Conservation (phyloP, 2,113 vertebrate species). For the Tachysurus fulvidraco region DNA sequence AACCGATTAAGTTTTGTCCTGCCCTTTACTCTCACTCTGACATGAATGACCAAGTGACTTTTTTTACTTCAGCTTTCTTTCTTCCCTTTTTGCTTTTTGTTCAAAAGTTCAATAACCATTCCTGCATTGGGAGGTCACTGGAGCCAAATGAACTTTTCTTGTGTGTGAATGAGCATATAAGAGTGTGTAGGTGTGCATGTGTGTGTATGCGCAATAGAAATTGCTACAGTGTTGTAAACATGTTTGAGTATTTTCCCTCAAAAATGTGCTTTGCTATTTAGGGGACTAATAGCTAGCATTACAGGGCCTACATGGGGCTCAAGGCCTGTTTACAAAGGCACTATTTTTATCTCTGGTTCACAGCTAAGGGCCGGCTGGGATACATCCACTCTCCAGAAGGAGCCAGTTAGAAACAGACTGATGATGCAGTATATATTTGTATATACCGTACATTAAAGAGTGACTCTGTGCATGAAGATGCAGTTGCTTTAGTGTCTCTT, state of each 20-base stretch:
- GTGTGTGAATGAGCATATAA: constrained; percentile 14
- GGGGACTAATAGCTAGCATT: constrained; percentile 33
- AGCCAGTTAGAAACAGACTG: constrained; percentile 48
- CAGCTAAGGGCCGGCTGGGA: constrained; percentile 53
- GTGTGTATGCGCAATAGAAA: constrained; percentile 44
- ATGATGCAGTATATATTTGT: constrained; percentile 57
- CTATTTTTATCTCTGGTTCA: constrained; percentile 30
- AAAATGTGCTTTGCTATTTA: constrained; percentile 27
- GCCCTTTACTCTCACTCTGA: constrained; percentile 36
- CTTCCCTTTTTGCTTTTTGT: constrained; percentile 22
- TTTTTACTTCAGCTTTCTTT: constrained; percentile 22
- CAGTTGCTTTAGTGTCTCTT: constrained; percentile 38
- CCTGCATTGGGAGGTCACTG: constrained; percentile 74
- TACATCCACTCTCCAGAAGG: constrained; percentile 52
- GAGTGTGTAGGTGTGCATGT: constrained; percentile 11
- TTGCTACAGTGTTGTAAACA: constrained; percentile 55
- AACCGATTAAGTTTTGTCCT: constrained; percentile 31
- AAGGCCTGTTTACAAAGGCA: constrained; percentile 44
- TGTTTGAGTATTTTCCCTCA: constrained; percentile 49
- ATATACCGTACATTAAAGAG: constrained; percentile 46
- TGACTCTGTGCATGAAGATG: constrained; percentile 46
- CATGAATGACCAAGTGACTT: constrained; percentile 49
- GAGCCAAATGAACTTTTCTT: constrained; percentile 55
- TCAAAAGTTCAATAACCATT: constrained; percentile 63
- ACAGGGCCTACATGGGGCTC: constrained; percentile 23